A percentile compares a stretch with the other conserved stretches of the same genome.
phyloP scores from a whole-genome alignment of 1,140 invertebrate genomes.

The Pseudachorutes palmiensis region DNA sequence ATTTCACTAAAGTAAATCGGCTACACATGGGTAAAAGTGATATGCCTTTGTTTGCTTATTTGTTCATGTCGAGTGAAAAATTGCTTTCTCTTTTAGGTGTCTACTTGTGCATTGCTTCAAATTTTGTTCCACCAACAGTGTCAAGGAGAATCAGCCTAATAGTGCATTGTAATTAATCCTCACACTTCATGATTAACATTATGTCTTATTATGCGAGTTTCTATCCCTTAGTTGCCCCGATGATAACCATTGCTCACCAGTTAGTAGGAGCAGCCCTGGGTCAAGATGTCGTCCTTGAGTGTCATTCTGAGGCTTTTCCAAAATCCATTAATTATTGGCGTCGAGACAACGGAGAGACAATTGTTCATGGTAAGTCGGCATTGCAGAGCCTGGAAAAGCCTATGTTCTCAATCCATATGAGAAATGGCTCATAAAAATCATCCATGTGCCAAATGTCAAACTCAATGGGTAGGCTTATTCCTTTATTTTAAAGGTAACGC shows the following conservation, averaged over 20 bases:
- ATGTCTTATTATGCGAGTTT: background rate
- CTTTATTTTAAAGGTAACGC: no score
- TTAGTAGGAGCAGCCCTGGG: constrained; percentile 44
- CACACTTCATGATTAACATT: background rate
- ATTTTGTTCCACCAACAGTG: constrained; percentile 65
- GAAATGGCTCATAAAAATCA: constrained; percentile 33
- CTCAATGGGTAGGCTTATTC: no score
- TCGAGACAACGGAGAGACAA: constrained; percentile 42
- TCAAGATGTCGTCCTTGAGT: constrained; percentile 43
- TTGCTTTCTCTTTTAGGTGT: constrained; percentile 42
- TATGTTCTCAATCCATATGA: constrained; percentile 13
- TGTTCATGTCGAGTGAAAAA: background rate
- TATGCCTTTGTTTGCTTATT: constrained; percentile 20
- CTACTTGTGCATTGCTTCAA: constrained; percentile 73
- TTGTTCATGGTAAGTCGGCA: constrained; percentile 38
- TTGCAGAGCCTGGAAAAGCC: background rate
- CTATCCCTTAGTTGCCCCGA: constrained; percentile 41
- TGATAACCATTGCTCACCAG: constrained; percentile 46
- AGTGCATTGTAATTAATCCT: constrained; percentile 73
- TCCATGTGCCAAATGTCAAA: constrained; percentile 36
- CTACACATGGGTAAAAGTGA: constrained; percentile 70
- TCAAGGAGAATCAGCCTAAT: constrained; percentile 78
- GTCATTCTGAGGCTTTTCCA: constrained; percentile 45
- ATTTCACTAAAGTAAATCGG: constrained; percentile 71
- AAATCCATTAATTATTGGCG: constrained; percentile 46